These are phyloP conservation scores for Pollicipes pollicipes DNA, from an alignment of 1,140 invertebrate species.

Conservation along the genomic window DNA sequence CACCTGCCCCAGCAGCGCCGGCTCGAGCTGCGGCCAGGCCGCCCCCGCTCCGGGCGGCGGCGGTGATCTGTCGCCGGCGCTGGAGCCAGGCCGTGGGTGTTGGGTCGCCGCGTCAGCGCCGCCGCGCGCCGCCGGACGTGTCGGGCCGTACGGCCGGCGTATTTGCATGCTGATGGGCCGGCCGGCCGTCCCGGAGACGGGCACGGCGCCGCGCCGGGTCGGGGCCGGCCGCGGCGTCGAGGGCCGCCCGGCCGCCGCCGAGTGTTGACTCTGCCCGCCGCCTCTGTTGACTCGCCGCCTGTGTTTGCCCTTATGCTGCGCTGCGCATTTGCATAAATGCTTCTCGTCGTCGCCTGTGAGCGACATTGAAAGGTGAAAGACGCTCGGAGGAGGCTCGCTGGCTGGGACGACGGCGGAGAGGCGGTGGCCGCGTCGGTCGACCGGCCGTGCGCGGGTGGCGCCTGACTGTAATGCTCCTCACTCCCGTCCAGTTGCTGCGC, in stretches of 20 bases:
- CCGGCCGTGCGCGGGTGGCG: too few species aligned
- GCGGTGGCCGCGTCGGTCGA: too few species aligned
- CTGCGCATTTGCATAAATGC: neutral
- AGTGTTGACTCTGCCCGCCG: neutral
- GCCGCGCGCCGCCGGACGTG: neutral
- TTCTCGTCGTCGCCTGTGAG: neutral
- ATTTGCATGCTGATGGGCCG: neutral
- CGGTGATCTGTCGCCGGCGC: neutral
- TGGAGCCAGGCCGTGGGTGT: neutral
- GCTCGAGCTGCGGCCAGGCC: too few species aligned
- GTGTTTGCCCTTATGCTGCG: neutral
- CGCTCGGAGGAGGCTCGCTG: neutral
- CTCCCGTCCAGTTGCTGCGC: too few species aligned
- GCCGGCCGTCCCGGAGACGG: too few species aligned
- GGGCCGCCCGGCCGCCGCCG: too few species aligned
- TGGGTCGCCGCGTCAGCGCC: neutral
- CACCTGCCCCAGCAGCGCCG: too few species aligned
- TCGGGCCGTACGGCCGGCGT: neutral
- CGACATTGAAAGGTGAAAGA: conserved; percentile 1
- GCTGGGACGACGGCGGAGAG: too few species aligned
- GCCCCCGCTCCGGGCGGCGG: too few species aligned
- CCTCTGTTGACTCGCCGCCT: neutral
- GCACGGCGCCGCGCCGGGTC: too few species aligned
- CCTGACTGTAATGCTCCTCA: too few species aligned
- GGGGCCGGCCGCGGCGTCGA: too few species aligned